Conservation (phyloP, 1,140 invertebrate species). For the Aphis gossypii region DNA sequence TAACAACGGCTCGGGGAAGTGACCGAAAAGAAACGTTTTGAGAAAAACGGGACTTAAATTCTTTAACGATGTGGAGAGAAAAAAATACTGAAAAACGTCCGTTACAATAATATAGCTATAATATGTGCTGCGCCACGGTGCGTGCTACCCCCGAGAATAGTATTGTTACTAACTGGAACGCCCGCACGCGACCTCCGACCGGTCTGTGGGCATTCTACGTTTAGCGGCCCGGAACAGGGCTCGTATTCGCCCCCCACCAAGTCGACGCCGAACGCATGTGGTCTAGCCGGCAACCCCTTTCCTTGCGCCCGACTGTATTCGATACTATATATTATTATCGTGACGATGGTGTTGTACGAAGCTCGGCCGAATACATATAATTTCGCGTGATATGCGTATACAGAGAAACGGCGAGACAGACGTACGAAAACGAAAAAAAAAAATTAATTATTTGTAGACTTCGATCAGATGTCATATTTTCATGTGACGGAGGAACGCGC, state of each 20-base stretch:
- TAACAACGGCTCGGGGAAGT: too few species aligned
- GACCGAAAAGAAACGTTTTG: background rate
- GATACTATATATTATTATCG: background rate
- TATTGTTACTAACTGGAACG: slow-evolving; percentile 36
- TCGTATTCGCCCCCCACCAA: slow-evolving; percentile 44
- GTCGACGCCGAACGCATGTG: slow-evolving; percentile 1
- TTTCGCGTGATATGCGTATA: too few species aligned
- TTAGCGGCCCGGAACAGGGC: slow-evolving; percentile 52
- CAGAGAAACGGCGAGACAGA: too few species aligned
- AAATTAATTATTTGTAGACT: too few species aligned
- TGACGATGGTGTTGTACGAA: background rate
- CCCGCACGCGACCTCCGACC: slow-evolving; percentile 46
- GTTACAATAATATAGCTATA: background rate
- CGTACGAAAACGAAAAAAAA: too few species aligned
- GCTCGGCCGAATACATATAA: background rate
- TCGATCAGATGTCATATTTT: background rate
- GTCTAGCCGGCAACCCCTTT: slow-evolving; percentile 46
- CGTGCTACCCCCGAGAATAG: slow-evolving; percentile 25
- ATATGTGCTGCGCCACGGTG: background rate
- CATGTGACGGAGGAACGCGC: too few species aligned
- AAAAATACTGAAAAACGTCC: background rate
- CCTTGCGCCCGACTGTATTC: slow-evolving; percentile 7
- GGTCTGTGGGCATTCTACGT: slow-evolving; percentile 34
- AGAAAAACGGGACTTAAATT: background rate
- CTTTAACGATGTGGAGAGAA: background rate